A percentile compares a stretch with the other conserved stretches of the same genome.
These are phyloP conservation scores for Himantopus leucocephalus DNA, from an alignment of 2,113 vertebrate genomes.

Conservation along the genomic window DNA sequence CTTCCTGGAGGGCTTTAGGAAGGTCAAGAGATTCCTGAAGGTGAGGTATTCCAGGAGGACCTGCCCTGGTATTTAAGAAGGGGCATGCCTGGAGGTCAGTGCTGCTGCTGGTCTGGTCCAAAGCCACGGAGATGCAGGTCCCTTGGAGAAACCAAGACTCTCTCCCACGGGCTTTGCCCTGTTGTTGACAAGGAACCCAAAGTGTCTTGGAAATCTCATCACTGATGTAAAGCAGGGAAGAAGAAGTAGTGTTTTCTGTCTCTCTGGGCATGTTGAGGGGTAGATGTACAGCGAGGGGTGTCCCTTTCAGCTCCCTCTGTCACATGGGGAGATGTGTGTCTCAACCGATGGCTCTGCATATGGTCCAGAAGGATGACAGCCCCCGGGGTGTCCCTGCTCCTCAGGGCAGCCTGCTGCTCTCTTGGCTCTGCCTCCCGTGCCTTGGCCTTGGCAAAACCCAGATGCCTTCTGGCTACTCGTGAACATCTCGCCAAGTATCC, in stretches of 20 bases:
- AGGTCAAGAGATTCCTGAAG: not conserved
- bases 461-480: not conserved
- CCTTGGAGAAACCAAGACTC: not conserved
- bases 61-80: not conserved
- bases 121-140: not conserved
- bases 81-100: not conserved
- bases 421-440: not conserved
- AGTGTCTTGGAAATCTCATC: not conserved
- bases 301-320: not conserved
- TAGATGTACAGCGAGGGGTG: not conserved
- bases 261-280: not conserved
- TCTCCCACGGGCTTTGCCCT: not conserved
- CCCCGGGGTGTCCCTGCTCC: not conserved
- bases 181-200: not conserved
- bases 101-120: not conserved
- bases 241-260: not conserved
- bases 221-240: not conserved
- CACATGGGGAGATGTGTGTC: not conserved
- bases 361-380: not conserved
- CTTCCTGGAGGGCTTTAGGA: not conserved
- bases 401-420: rapidly evolving
- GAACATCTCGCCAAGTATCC: not conserved
- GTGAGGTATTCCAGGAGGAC: not conserved
- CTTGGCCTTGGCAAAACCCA: not conserved
- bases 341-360: not conserved